Base-by-base conservation (phyloP, 2,113 vertebrate species). In the Accipiter cooperii region DNA sequence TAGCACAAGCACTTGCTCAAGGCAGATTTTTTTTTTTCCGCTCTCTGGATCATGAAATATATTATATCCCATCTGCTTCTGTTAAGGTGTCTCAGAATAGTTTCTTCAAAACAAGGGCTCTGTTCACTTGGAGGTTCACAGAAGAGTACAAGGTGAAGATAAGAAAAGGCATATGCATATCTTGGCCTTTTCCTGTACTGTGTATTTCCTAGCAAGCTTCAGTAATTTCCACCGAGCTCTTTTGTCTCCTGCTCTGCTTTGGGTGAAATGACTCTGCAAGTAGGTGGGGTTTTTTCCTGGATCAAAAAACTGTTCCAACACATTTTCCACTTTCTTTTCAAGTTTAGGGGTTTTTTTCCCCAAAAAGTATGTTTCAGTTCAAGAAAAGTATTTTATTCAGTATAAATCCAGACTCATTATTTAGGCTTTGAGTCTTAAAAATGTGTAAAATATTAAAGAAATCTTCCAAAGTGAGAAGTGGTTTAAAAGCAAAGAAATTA, bases 11-110 rank as follows among this genome's bases (percentile, higher is more conserved):
- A 4, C 38, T 85, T 84, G 47, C 36, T 46, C 66, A 87, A 87
- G 29, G 44, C 51, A 78, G 36, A 3, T 4, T 3, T 42, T 51
- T 47, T 51, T 47, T 68, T n/a, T 28, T 17, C 3, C 0, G 0
- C 8, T 7, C 6, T 74, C 33, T 5, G 28, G 40, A 55, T 75
- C n/a, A 47, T 24, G 15, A 70, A 93, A 81, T 46, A 8, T 4
- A 49, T n/a, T 51, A 16, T 49, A 65, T 28, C 28, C 46, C 34
- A 29, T 6, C n/a, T 73, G 34, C 17, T 49, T 76, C 81, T 70
- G 64, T n/a, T 54, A 33, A 87, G 42, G 77, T 77, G 13, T 44
- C 78, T 70, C 64, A 42, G 61, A 89, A 34, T 4, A 87, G 10
- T 36, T 89, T 58, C 34, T 84, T 40, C 55, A 70, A 87, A 81